Base-by-base conservation (phyloP, 2,888 invertebrate species). In the Drosophila lutescens region DNA sequence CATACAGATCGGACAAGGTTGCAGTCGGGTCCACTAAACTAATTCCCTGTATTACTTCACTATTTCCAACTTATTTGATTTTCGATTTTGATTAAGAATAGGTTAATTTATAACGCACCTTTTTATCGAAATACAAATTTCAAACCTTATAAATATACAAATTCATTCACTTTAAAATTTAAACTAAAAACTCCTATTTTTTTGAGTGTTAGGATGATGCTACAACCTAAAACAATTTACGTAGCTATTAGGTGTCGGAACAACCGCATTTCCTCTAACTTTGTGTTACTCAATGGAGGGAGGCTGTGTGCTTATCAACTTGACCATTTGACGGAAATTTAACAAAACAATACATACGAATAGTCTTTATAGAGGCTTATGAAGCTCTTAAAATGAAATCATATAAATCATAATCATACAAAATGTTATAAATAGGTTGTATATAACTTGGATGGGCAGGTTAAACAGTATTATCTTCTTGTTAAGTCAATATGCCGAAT, bases 401-500 rank as follows among this genome's bases (percentile, higher is more conserved):
- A 44, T 6, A 10, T 44, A n/a, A n/a, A n/a, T n/a, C n/a, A n/a
- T n/a, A n/a, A n/a, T n/a, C n/a, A n/a, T 32, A 32, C 15, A 10
- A 9, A 30, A 30, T 1, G 10, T 15, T n/a, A 8, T 30, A 41
- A 54, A 7, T 41, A 9, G 5, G 8, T 32, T 47, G 6, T 17
- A 6, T 32, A 26, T 8, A 26, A 30, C 17, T 41, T 8, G 1
- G 47, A 47, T 30, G 9, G 17, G 17, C 17, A 17, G n/a, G 40
- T 6, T 23, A 47, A 34, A 58, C 23, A 0, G 2, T 34, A 17
- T 36, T 34, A 59, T 63, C 15, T 15, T 30, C 10, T 23, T 15
- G 26, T 49, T 34, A 50, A 63, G 62, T 60, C 60, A 63, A 63
- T 43, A 63, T 43, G 17, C 49, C 62, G 62, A 60, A 60, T 60